Conservation (phyloP, 2,113 vertebrate genomes). For the Cyphomyrus discorhynchus region DNA sequence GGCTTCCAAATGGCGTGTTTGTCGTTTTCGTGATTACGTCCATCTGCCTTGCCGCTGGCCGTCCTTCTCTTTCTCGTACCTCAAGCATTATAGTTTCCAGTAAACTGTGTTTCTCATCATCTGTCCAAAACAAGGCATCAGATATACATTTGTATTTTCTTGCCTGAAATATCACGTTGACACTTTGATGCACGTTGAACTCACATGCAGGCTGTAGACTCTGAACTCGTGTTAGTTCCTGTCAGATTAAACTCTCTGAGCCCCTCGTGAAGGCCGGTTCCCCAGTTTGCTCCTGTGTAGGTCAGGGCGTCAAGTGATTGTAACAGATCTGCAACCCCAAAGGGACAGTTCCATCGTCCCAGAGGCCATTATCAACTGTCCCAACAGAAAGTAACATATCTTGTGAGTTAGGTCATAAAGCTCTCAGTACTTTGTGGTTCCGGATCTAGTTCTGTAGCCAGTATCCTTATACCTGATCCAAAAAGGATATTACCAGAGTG, state of each 20-base stretch:
- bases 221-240: neutral
- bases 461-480: neutral
- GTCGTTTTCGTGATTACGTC: neutral
- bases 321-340: neutral
- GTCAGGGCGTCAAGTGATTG: neutral
- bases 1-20: neutral
- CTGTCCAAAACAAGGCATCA: neutral
- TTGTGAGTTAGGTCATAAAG: neutral
- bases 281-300: neutral
- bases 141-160: neutral
- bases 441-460: neutral
- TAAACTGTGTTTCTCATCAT: neutral
- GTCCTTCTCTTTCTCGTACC: neutral
- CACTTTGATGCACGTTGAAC: neutral
- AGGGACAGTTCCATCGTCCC: neutral
- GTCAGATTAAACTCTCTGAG: neutral
- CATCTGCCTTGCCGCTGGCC: neutral
- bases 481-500: neutral
- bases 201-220: neutral
- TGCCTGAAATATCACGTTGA: neutral
- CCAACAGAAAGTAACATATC: neutral
- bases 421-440: neutral
- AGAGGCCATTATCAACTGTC: neutral
- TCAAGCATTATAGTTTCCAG: neutral
- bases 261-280: neutral